phyloP scores from a whole-genome alignment of 2,797 vertebrate species.

The Alfaro cultratus region DNA sequence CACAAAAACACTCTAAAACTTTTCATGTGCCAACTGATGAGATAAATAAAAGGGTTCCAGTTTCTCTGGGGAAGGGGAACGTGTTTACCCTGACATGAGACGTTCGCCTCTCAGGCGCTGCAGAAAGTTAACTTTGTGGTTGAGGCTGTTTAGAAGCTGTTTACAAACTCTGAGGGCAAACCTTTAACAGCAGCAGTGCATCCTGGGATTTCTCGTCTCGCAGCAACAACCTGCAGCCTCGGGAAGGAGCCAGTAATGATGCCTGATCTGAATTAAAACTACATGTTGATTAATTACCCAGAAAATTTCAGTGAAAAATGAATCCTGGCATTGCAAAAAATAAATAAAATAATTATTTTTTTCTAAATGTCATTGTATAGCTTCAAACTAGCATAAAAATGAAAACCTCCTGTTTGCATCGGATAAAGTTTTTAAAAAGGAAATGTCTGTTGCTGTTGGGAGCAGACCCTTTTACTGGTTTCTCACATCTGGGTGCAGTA shows the following conservation, averaged over 20 bases:
- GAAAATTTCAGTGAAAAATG: not conserved
- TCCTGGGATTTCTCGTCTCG: not conserved
- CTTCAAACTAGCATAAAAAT: not conserved
- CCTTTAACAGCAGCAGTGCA: not conserved
- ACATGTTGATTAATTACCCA: not conserved
- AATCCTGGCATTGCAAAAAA: not conserved
- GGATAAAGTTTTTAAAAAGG: constrained; percentile 38
- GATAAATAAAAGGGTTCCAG: constrained; percentile 18
- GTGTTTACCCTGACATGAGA: not conserved
- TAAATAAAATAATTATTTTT: not conserved
- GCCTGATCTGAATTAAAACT: not conserved
- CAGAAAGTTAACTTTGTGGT: constrained; percentile 1
- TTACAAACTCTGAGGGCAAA: not conserved
- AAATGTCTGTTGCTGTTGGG: constrained; percentile 77
- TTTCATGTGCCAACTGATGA: constrained; percentile 28
- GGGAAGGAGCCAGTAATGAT: not conserved
- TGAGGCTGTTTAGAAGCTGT: constrained; percentile 1
- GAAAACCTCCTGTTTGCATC: constrained; percentile 60
- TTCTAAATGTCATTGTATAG: not conserved
- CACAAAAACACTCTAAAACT: constrained; percentile 25
- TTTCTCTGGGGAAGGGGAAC: constrained; percentile 3
- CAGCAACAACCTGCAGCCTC: not conserved
- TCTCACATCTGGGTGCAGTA: constrained; percentile 66
- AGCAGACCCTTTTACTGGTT: constrained; percentile 61
- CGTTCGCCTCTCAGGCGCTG: not conserved